phyloP scores from a whole-genome alignment of 2,888 invertebrate genomes.

The Phengaris arion region DNA sequence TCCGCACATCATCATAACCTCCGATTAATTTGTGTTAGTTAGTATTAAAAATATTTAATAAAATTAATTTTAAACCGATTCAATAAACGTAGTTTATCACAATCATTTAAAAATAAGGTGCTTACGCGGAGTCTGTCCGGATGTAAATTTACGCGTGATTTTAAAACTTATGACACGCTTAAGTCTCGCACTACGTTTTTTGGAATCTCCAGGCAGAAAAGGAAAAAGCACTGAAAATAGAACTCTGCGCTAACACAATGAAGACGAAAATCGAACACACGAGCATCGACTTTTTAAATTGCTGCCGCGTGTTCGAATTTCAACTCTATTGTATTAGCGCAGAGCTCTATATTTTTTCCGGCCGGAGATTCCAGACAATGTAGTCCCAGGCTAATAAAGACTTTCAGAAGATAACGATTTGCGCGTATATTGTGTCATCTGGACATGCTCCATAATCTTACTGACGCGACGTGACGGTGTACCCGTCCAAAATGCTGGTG shows the following conservation, averaged over 20 bases:
- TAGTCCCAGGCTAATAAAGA: no score
- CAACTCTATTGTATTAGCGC: no score
- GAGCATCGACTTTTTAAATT: no score
- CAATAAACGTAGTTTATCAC: background rate
- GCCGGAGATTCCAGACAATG: no score
- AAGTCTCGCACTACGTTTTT: no score
- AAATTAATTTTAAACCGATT: background rate
- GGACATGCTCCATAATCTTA: background rate
- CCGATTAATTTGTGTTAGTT: background rate
- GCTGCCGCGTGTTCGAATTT: no score
- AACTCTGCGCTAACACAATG: no score
- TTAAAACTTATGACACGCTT: background rate
- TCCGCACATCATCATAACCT: conserved; percentile 19
- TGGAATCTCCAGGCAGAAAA: no score
- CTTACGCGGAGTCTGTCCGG: background rate
- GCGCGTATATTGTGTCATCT: background rate
- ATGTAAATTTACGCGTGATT: background rate
- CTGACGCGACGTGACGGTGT: background rate
- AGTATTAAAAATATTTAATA: background rate
- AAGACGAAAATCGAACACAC: no score
- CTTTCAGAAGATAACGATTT: background rate
- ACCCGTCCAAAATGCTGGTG: background rate
- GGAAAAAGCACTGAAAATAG: no score
- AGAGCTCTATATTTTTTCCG: no score
- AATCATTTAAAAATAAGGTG: background rate